These are phyloP conservation scores for Tetranychus piercei DNA, from an alignment of 2,888 invertebrate genomes.

Conservation along the genomic window DNA sequence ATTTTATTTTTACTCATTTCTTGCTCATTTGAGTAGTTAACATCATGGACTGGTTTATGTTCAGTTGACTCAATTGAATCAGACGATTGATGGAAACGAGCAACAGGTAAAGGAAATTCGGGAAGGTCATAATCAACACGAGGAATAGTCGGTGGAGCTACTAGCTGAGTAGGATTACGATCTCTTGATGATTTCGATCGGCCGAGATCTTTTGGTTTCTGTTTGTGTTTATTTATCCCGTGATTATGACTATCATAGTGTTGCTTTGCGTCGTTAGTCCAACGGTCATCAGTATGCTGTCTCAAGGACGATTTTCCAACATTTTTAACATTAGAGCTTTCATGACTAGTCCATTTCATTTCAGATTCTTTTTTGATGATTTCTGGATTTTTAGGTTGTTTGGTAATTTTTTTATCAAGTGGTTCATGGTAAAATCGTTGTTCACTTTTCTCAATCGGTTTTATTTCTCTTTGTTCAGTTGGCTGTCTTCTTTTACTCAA, in stretches of 20 bases:
- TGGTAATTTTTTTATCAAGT: background rate
- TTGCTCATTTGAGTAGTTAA: background rate
- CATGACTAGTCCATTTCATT: background rate
- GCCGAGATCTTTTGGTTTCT: background rate
- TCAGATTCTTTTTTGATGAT: background rate
- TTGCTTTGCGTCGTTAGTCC: background rate
- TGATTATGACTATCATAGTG: background rate
- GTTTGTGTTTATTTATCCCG: background rate
- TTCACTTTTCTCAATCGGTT: background rate
- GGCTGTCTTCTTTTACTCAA: background rate
- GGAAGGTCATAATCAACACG: background rate
- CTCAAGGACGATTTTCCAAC: background rate
- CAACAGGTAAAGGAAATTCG: background rate
- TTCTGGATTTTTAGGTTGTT: background rate
- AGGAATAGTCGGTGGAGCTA: background rate
- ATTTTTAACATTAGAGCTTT: background rate
- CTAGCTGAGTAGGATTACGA: background rate
- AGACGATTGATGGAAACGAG: background rate
- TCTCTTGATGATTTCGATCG: background rate
- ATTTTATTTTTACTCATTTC: background rate
- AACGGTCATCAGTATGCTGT: background rate
- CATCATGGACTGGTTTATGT: background rate
- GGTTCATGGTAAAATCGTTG: background rate
- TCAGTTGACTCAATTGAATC: background rate
- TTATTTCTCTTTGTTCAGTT: background rate